A percentile compares a stretch with the other conserved stretches of the same genome.
phyloP scores from a whole-genome alignment of 2,888 invertebrate species.

The Rhingia campestris region DNA sequence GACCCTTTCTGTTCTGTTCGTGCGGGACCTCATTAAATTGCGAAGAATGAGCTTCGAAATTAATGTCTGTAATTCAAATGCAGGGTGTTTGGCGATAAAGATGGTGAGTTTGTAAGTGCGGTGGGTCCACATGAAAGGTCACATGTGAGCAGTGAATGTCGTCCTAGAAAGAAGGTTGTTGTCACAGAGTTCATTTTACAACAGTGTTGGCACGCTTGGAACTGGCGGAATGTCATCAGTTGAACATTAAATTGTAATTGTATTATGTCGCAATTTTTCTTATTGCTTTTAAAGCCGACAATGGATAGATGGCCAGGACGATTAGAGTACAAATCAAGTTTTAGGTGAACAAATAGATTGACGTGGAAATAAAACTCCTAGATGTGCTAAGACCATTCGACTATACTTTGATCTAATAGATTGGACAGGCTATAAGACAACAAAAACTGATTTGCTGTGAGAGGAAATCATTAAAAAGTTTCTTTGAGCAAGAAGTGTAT shows the following conservation, averaged over 20 bases:
- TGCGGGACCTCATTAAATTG: slow-evolving; percentile 45
- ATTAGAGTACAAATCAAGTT: too few species aligned
- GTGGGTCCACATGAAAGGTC: slow-evolving; percentile 66
- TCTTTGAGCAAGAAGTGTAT: too few species aligned
- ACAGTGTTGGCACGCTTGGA: slow-evolving; percentile 56
- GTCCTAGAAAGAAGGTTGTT: slow-evolving; percentile 29
- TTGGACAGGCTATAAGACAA: too few species aligned
- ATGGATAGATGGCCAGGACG: too few species aligned
- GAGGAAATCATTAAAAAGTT: too few species aligned
- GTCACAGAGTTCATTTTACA: slow-evolving; percentile 43
- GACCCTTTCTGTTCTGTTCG: neutral
- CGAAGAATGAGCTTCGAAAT: slow-evolving; percentile 54
- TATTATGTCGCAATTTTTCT: slow-evolving; percentile 2
- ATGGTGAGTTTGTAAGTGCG: slow-evolving; percentile 50
- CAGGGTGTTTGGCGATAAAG: slow-evolving; percentile 64
- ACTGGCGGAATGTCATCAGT: slow-evolving; percentile 41
- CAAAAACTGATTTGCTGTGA: too few species aligned
- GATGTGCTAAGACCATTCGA: too few species aligned
- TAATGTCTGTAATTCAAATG: slow-evolving; percentile 69
- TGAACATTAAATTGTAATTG: slow-evolving; percentile 31
- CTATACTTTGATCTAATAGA: too few species aligned
- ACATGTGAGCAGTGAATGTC: slow-evolving; percentile 56
- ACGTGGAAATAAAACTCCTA: too few species aligned
- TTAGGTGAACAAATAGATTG: too few species aligned
- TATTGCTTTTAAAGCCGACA: neutral